These are phyloP conservation scores for Brachionus sp. DNA, from an alignment of 1,140 invertebrate genomes.

Conservation along the genomic window DNA sequence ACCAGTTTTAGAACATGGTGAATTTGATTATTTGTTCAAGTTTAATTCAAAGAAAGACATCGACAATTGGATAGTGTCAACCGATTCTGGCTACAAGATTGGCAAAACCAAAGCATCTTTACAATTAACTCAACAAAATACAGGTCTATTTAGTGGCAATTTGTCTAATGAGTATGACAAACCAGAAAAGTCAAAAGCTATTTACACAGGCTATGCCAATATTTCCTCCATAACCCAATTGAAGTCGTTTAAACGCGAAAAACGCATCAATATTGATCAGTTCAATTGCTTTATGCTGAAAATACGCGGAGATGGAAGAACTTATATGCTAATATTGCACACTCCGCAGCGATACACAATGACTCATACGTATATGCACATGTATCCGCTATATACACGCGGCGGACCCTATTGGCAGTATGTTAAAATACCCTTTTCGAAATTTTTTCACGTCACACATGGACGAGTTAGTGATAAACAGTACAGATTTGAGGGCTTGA, in stretches of 20 bases:
- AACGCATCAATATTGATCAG: conserved; percentile 65
- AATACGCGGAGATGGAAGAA: conserved; percentile 82
- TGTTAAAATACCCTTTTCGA: conserved; percentile 88
- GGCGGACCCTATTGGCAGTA: conserved; percentile 95
- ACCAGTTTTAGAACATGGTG: conserved; percentile 49
- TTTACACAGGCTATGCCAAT: conserved; percentile 30
- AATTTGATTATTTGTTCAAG: conserved; percentile 55
- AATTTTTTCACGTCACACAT: conserved; percentile 77
- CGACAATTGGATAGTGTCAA: conserved; percentile 70
- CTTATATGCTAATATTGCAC: conserved; percentile 75
- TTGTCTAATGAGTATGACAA: conserved; percentile 53
- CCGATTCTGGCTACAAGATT: conserved; percentile 74
- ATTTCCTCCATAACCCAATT: not conserved
- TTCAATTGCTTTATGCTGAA: conserved; percentile 80
- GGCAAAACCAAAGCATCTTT: conserved; percentile 71
- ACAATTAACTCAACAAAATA: conserved; percentile 65
- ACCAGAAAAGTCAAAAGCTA: conserved; percentile 43
- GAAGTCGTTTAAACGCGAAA: not conserved
- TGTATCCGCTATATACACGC: conserved; percentile 78
- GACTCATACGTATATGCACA: conserved; percentile 76
- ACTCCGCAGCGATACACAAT: conserved; percentile 71
- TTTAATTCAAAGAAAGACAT: conserved; percentile 63
- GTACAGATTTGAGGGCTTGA: conserved; percentile 62
- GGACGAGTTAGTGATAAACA: conserved; percentile 83
- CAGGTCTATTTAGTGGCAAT: conserved; percentile 73